Evolutionary conservation across 1,140 invertebrate species (phyloP).

Genomic region (Adelges cooleyi): DNA sequence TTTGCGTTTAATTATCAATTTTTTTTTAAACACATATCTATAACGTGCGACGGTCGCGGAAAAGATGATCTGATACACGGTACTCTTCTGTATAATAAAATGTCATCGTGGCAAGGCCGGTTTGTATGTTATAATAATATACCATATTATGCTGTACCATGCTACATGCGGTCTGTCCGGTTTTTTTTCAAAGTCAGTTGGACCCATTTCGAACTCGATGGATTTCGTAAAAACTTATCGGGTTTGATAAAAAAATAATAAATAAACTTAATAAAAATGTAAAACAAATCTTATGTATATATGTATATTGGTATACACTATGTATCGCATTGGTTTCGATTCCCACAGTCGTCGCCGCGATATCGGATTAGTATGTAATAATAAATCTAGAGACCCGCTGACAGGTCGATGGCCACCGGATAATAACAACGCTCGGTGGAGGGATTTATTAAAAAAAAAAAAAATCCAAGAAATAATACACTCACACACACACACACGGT

Average conservation of each 20-base stretch:
- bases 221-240: constrained; percentile 22
- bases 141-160: not conserved
- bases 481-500: not conserved
- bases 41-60: not conserved
- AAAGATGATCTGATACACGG: constrained; percentile 3
- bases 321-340: not conserved
- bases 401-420: constrained; percentile 29
- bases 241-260: constrained; percentile 1
- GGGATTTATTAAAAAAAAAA: not conserved
- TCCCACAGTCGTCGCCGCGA: constrained; percentile 16
- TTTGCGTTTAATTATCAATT: not conserved
- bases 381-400: constrained; percentile 25
- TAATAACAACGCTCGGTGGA: constrained; percentile 9
- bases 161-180: constrained; percentile 11
- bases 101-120: not conserved
- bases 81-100: not conserved
- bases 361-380: constrained; percentile 28
- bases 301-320: not conserved
- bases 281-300: constrained; percentile 9
- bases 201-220: not conserved
- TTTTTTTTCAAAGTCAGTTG: not conserved
- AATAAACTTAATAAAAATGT: constrained; percentile 2
- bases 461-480: not conserved
- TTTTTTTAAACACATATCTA: not conserved
- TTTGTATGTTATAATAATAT: not conserved